Evolutionary conservation across 2,113 vertebrate genomes (phyloP).

Genomic region (Orcinus orca): DNA sequence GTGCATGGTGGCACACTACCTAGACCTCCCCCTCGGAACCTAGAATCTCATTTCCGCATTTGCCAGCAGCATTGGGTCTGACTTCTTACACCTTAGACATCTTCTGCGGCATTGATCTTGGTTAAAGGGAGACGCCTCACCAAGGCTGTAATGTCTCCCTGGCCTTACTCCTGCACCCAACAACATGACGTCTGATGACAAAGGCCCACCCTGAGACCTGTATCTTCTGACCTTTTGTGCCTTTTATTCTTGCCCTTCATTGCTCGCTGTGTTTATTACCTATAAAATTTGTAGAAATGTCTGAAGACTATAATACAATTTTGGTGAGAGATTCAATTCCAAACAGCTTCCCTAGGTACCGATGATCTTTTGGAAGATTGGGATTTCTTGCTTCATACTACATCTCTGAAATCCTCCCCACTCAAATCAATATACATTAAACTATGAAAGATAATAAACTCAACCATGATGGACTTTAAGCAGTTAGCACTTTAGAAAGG

Average conservation of each 20-base stretch:
- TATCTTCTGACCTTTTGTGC: neutral
- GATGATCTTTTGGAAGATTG: neutral
- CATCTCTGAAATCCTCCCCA: neutral
- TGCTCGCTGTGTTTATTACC: neutral
- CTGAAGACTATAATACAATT: neutral
- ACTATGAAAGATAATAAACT: neutral
- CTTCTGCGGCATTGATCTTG: neutral
- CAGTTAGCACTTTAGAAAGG: neutral
- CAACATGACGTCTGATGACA: neutral
- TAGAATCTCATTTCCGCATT: neutral
- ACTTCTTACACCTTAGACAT: neutral
- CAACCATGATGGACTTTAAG: neutral
- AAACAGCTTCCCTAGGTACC: neutral
- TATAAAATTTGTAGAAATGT: neutral
- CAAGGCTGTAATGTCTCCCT: fast-evolving
- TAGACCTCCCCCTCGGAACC: too few species aligned
- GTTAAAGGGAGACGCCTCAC: neutral
- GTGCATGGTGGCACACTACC: fast-evolving
- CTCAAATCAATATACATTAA: neutral
- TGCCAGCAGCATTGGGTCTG: neutral
- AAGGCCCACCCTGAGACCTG: neutral
- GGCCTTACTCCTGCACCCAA: neutral
- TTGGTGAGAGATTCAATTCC: neutral
- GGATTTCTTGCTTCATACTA: neutral
- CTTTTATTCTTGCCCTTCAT: neutral